Evolutionary conservation across 2,888 invertebrate genomes (phyloP).

Genomic region (Perizoma affinitatum): DNA sequence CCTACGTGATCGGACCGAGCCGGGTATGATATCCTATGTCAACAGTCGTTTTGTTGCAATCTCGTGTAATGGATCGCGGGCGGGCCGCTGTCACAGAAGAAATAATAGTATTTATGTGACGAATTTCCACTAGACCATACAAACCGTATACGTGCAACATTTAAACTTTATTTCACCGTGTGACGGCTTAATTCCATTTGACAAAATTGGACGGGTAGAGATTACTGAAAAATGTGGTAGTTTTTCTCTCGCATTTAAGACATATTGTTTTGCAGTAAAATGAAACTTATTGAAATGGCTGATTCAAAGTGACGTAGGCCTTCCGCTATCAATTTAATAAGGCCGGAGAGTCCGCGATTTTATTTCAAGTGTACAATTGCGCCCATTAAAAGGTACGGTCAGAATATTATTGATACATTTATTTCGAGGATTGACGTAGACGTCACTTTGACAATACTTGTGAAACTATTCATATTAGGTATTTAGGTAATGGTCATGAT

Average conservation of each 20-base stretch:
- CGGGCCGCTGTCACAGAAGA: constrained; percentile 42
- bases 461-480: too few species aligned
- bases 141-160: neutral
- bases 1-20: constrained; percentile 18
- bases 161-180: neutral
- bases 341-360: constrained; percentile 58
- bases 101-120: neutral
- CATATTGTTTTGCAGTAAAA: too few species aligned
- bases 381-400: constrained; percentile 63
- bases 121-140: constrained; percentile 12
- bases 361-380: constrained; percentile 73
- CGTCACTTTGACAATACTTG: too few species aligned
- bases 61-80: constrained; percentile 58
- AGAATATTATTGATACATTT: constrained; percentile 40
- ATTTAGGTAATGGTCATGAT: too few species aligned
- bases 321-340: constrained; percentile 22
- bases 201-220: too few species aligned
- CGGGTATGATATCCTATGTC: constrained; percentile 49
- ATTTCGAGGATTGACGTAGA: neutral
- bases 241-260: too few species aligned
- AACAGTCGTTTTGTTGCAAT: constrained; percentile 64
- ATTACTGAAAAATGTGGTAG: too few species aligned
- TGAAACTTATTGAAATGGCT: neutral
- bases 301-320: constrained; percentile 22
- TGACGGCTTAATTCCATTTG: too few species aligned